Base-by-base conservation (phyloP, 2,888 invertebrate genomes). In the Sinopyrophorus schimmeli region DNA sequence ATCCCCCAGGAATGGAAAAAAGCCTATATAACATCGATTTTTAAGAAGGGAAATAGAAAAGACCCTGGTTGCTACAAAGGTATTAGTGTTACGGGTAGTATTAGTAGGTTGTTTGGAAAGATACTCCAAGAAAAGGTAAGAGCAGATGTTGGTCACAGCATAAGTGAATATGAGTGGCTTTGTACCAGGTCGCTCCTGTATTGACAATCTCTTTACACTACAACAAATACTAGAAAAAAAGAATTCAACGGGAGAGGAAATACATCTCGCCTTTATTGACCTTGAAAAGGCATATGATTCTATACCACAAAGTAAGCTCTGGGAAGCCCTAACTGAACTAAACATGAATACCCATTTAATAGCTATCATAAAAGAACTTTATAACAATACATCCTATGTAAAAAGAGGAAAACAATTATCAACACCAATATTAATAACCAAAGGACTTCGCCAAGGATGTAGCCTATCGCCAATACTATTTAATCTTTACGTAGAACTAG, bases 191-290 rank as follows among this genome's bases (percentile, higher is more conserved):
- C n/a, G n/a, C n/a, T n/a, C n/a, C n/a, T n/a, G n/a, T n/a, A n/a
- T n/a, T n/a, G n/a, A n/a, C n/a, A 28, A 2, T 12, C 7, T 3
- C 6, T 37, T 12, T 21, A 11, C 21, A 21, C 21, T 37, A 21
- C 37, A 37, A 6, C 15, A 32, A 16, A 21, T 21, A 20, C 15
- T 37, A 37, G 37, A 37, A 37, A 37, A 37, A 38, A n/a, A n/a
- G n/a, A n/a, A 26, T 26, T 3, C 23, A 20, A 21, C 37, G n/a
- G 38, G 17, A 38, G 26, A 24, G 15, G 15, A 31, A 31, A 16
- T 14, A 4, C 31, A 31, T 31, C 31, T 31, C n/a, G 16, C 31
- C 3, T 31, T 31, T 10, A 17, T 31, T 9, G 17, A 31, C 10
- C 31, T 6, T 17, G 16, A 31, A 16, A 31, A n/a, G n/a, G 18